phyloP scores from a whole-genome alignment of 2,113 vertebrate species.

The Parus major region DNA sequence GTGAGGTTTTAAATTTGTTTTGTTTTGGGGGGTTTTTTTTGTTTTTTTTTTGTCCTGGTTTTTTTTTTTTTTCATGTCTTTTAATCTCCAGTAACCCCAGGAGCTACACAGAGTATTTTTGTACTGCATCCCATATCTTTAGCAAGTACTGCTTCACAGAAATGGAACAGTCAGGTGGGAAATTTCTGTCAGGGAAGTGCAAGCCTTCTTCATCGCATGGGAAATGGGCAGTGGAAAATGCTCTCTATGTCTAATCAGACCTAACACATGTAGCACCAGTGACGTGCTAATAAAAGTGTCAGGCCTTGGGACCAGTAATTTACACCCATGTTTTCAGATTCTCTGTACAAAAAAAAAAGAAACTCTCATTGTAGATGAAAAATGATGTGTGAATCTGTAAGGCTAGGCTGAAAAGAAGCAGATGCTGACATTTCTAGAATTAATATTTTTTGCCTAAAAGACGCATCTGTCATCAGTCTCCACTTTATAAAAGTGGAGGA shows the following conservation, averaged over 20 bases:
- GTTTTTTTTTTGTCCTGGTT: neutral
- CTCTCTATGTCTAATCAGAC: slow-evolving; percentile 17
- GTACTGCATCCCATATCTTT: neutral
- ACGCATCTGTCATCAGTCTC: slow-evolving; percentile 71
- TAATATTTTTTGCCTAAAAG: slow-evolving; percentile 73
- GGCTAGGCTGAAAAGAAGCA: slow-evolving; percentile 72
- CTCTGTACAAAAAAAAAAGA: slow-evolving; percentile 20
- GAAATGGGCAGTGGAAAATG: neutral
- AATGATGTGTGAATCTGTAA: slow-evolving; percentile 68
- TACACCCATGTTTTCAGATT: slow-evolving; percentile 66
- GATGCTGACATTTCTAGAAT: slow-evolving; percentile 71
- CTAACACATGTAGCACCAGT: slow-evolving; percentile 27
- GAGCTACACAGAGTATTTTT: neutral
- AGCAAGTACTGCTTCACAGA: neutral
- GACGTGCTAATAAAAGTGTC: slow-evolving; percentile 69
- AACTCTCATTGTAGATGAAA: slow-evolving; percentile 48
- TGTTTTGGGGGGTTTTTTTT: rapidly evolving
- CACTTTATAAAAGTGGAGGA: slow-evolving; percentile 59
- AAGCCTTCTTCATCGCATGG: neutral
- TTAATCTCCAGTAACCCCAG: neutral
- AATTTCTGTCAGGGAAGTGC: neutral
- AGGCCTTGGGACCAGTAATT: slow-evolving; percentile 51
- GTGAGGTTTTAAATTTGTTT: neutral
- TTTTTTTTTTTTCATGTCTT: neutral
- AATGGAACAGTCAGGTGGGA: neutral